Base-by-base conservation (phyloP, 2,113 vertebrate genomes). In the Todiramphus chloris region DNA sequence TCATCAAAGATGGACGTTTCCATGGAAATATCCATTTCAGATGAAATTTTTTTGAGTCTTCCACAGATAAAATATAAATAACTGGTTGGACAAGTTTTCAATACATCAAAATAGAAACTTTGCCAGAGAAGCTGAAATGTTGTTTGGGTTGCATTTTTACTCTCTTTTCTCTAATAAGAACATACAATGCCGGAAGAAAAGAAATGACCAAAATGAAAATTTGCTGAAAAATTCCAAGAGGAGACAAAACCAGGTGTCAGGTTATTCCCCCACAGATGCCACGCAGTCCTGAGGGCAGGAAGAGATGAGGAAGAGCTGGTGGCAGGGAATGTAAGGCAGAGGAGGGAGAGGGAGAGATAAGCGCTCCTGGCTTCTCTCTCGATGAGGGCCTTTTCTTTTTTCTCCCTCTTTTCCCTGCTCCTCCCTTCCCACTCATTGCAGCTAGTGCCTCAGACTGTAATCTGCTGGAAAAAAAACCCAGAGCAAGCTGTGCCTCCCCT, bases 1-100 rank as follows among this genome's bases (percentile, higher is more conserved):
- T 94, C 95, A 94, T 96, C 95, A 96, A 93, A 96, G 96, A 96
- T 92, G 95, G 96, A 96, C 15, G 95, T 95, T 95, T 97, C 95
- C 89, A 93, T 89, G 92, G 96, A 96, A 97, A 96, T 96, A 87
- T 94, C 87, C 93, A 66, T 93, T 96, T 96, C 81, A 30, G 77
- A 81, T 94, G 84, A 96, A 87, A 35, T 84, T 51, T 51, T 48
- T 94, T 78, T 87, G 83, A 93, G 90, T 82, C 76, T 93, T 94
- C 78, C 79, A 63, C 74, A 39, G 93, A 94, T 95, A 96, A 97
- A 94, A 96, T 96, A 96, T 94, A 97, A 97, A 96, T 95, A 96
- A 94, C 91, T 89, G 39, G 73, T 93, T 92, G 90, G 90, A 97
- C 88, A 94, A 93, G 87, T 97, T 91, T 95, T 96, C 95, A 79